Evolutionary conservation across 2,113 vertebrate genomes (phyloP), one percentile per base, ranked within the genome.

Genomic region (Eurystomus gularis): DNA sequence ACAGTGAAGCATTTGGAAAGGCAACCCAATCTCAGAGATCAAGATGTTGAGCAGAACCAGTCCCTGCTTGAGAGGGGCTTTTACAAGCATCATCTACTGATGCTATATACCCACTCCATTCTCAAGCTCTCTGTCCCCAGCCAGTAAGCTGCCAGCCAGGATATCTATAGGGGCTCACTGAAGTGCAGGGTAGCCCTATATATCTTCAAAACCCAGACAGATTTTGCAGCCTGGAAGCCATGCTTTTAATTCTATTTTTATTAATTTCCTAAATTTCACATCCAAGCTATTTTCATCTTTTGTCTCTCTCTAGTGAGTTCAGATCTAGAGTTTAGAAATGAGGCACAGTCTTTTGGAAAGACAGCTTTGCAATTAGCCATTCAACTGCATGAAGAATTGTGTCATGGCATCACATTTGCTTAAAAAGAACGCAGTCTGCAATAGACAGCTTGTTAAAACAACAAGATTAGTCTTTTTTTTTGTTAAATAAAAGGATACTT

Each of bases 91-190:
- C 35, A 25, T 4, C 6, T 14, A 8, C 19, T 10, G 37, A 3
- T 37, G 26, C 10, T 8, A 0, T 20, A 44, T 18, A 16, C 6
- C 11, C 13, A 4, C 25, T n/a, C n/a, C 14, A 13, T 17, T 16
- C 51, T 42, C 3, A 2, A 54, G 33, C 19, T 21, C 15, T 44
- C 62, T 51, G 54, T 2, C 18, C 25, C 21, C 29, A 40, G 1
- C 33, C n/a, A 62, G 19, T 13, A 51, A 76, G 33, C 33, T 28
- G 39, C 11, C 31, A 44, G 49, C 13, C 31, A 46, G 11, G 11
- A 35, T 19, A 26, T 24, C 19, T 42, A 0, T 8, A 0, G 0
- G 19, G 24, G 24, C 12, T 69, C 44, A 28, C 24, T 17, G 24
- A 16, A 77, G 7, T 25, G 28, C 52, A 40, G 13, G 17, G 13